Evolutionary conservation across 2,113 vertebrate species (phyloP).

Genomic region (Limanda limanda): DNA sequence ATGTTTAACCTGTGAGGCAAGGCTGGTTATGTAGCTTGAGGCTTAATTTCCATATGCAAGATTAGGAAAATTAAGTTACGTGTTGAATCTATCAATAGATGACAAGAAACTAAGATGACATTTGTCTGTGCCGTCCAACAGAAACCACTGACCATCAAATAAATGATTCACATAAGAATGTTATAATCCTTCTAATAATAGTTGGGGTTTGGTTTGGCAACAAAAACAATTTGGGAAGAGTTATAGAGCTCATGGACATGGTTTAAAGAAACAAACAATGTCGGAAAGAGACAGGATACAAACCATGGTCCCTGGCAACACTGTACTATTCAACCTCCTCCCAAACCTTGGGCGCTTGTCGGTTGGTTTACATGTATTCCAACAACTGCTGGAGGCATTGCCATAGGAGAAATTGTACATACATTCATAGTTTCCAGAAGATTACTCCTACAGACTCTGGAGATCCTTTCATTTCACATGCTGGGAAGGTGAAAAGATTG

Average conservation of each 20-base stretch:
- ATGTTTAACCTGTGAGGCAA: too few species aligned
- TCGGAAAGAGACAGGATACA: neutral
- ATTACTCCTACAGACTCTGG: too few species aligned
- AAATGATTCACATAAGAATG: neutral
- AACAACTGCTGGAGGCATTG: too few species aligned
- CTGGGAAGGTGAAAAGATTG: too few species aligned
- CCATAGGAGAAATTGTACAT: too few species aligned
- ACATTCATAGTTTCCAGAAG: too few species aligned
- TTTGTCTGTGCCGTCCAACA: neutral
- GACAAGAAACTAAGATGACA: neutral
- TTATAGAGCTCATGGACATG: conserved; percentile 3
- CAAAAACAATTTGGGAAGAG: neutral
- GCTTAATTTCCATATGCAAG: too few species aligned
- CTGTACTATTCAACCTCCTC: too few species aligned
- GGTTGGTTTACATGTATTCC: too few species aligned
- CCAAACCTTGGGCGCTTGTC: too few species aligned
- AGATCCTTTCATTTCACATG: too few species aligned
- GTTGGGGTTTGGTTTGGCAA: conserved; percentile 22
- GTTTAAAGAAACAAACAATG: conserved; percentile 1
- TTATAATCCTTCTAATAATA: neutral
- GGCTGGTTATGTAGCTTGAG: too few species aligned
- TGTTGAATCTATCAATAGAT: neutral
- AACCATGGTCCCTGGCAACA: conserved; percentile 16
- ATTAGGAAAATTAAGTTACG: neutral
- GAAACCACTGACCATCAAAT: neutral